Conservation (phyloP, 2,888 invertebrate genomes). For the Charanyca ferruginea region DNA sequence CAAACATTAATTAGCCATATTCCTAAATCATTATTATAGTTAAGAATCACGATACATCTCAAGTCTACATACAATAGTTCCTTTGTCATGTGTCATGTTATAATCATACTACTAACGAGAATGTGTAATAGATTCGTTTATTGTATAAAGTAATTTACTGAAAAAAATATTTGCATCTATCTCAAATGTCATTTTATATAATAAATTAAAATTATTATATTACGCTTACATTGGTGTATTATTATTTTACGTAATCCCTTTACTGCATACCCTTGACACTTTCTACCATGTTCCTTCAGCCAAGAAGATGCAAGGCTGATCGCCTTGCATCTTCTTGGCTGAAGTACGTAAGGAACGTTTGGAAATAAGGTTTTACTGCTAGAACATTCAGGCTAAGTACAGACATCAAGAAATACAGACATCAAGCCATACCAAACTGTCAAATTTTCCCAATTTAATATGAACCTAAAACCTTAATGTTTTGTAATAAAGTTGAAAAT, state of each 20-base stretch:
- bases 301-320: background rate
- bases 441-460: no score
- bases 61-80: slow-evolving; percentile 90
- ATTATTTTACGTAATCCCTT: slow-evolving; percentile 15
- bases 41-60: slow-evolving; percentile 82
- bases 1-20: slow-evolving; percentile 83
- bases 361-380: no score
- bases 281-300: background rate
- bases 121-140: slow-evolving; percentile 84
- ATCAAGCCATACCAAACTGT: no score
- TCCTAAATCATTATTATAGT: slow-evolving; percentile 80
- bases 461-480: no score
- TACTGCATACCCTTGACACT: background rate
- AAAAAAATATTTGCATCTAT: slow-evolving; percentile 88
- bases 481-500: no score
- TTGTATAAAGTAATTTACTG: slow-evolving; percentile 87
- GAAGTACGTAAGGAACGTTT: no score
- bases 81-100: slow-evolving; percentile 90
- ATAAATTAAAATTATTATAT: slow-evolving; percentile 88
- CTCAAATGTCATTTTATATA: slow-evolving; percentile 89
- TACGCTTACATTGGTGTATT: slow-evolving; percentile 65
- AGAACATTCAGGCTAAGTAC: no score
- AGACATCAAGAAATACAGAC: no score
- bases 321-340: no score
- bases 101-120: slow-evolving; percentile 86